Conservation (phyloP, 1,140 invertebrate species). For the Hermetia illucens region DNA sequence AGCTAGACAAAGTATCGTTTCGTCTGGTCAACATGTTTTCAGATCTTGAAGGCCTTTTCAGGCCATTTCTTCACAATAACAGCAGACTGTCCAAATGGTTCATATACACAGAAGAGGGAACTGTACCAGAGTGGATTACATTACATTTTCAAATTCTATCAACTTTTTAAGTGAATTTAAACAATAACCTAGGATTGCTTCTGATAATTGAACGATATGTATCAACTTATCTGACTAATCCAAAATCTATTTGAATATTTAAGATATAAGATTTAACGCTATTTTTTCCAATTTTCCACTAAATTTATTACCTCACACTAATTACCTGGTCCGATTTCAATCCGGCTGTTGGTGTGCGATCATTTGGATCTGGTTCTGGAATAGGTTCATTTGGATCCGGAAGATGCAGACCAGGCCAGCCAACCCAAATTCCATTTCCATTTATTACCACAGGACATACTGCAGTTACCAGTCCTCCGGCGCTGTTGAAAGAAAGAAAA, state of each 20-base stretch:
- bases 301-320: no score
- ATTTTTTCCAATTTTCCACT: neutral
- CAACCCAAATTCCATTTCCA: slow-evolving; percentile 73
- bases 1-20: no score
- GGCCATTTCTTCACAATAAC: no score
- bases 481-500: slow-evolving; percentile 35
- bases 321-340: slow-evolving; percentile 63
- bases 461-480: slow-evolving; percentile 77
- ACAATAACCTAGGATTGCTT: neutral
- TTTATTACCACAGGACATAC: slow-evolving; percentile 78
- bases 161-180: neutral
- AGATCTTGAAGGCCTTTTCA: no score
- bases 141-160: neutral
- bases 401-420: slow-evolving; percentile 71
- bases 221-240: neutral
- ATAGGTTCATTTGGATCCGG: slow-evolving; percentile 58
- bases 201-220: neutral
- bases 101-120: neutral
- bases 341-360: slow-evolving; percentile 71
- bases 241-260: neutral
- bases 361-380: slow-evolving; percentile 70
- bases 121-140: neutral
- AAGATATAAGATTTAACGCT: neutral
- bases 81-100: no score
- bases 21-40: no score